A percentile compares a stretch with the other conserved stretches of the same genome.
Conservation (phyloP, 2,797 vertebrate species). For the Pangasius sanitwongsei region DNA sequence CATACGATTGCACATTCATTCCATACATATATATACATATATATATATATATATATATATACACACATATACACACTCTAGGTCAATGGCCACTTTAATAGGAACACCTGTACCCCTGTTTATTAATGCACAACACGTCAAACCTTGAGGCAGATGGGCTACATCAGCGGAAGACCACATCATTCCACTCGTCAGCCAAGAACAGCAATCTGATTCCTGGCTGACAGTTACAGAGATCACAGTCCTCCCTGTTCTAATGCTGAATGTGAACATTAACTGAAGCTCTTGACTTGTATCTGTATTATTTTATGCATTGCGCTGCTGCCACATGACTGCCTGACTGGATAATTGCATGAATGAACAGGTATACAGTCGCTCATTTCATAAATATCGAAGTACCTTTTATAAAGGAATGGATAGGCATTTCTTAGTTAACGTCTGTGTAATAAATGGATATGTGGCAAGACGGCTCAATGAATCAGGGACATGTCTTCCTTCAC, state of each 20-base stretch:
- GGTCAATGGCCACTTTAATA: not conserved
- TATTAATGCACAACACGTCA: not conserved
- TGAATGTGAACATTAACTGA: not conserved
- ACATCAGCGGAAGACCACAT: not conserved
- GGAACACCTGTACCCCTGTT: not conserved
- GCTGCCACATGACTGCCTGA: not conserved
- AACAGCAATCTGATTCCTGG: not conserved
- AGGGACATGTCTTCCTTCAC: conserved; percentile 25
- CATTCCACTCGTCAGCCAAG: not conserved
- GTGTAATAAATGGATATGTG: not conserved
- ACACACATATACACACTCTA: too few relatives aligned
- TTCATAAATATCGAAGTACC: not conserved
- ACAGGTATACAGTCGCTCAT: not conserved
- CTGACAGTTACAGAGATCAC: not conserved
- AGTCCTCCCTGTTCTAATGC: too few relatives aligned
- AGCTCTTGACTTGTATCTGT: not conserved
- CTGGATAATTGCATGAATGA: not conserved
- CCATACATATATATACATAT: not conserved
- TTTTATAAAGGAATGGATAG: not conserved
- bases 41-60: too few relatives aligned
- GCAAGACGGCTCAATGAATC: not conserved
- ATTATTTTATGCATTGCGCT: not conserved
- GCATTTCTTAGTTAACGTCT: not conserved
- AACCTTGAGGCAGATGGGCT: not conserved
- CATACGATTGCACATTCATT: not conserved